A percentile compares a stretch with the other conserved stretches of the same genome.
Conservation (phyloP, 2,113 vertebrate genomes). For the Casuarius casuarius region DNA sequence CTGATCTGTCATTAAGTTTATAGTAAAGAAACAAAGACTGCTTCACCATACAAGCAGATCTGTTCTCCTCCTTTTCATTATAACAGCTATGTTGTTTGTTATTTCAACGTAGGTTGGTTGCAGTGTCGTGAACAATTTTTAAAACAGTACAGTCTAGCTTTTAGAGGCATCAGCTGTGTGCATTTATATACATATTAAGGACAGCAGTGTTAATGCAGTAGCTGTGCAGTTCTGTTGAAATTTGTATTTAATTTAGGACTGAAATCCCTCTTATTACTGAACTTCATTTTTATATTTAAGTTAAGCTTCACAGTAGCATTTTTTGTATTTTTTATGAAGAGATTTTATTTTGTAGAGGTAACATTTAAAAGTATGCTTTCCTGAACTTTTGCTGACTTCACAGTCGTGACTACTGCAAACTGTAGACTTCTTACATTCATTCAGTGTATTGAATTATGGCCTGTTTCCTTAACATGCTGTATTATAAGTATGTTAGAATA, state of each 20-base stretch:
- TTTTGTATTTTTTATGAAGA: not conserved
- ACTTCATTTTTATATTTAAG: not conserved
- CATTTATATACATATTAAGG: not conserved
- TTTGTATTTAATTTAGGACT: not conserved
- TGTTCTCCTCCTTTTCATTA: not conserved
- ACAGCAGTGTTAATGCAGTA: not conserved
- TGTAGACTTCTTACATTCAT: not conserved
- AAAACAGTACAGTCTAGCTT: not conserved
- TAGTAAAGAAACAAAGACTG: not conserved
- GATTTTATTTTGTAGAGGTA: not conserved
- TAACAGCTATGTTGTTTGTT: not conserved
- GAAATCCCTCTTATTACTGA: not conserved
- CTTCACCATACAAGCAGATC: not conserved
- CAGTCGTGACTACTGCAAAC: not conserved
- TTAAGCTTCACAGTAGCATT: not conserved
- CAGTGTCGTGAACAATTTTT: not conserved
- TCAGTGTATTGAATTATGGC: not conserved
- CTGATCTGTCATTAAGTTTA: not conserved
- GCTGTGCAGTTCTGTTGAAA: not conserved
- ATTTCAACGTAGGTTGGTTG: not conserved
- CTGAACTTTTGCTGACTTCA: not conserved
- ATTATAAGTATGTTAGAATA: conserved; percentile 6
- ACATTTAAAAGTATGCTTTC: not conserved
- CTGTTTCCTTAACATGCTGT: not conserved
- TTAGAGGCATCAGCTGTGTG: not conserved